phyloP scores from a whole-genome alignment of 2,797 vertebrate genomes.

The Muscicapa striata region DNA sequence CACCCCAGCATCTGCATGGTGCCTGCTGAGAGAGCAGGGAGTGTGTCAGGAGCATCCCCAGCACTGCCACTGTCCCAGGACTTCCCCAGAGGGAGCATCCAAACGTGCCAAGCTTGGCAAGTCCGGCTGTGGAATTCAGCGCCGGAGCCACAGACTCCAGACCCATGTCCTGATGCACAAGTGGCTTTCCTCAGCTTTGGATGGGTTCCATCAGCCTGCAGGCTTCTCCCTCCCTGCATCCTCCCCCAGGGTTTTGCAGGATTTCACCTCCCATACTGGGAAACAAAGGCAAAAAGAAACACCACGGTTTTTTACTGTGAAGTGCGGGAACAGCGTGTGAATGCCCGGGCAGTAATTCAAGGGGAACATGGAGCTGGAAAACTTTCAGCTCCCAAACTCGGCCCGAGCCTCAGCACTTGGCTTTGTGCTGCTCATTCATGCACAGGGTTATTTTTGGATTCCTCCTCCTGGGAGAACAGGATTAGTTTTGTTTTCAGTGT shows the following conservation, averaged over 20 bases:
- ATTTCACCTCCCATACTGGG: neutral
- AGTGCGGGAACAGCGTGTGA: neutral
- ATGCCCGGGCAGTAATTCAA: neutral
- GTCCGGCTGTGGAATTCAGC: rapidly evolving
- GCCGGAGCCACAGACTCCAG: rapidly evolving
- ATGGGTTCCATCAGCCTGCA: neutral
- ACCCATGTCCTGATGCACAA: rapidly evolving
- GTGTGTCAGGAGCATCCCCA: neutral
- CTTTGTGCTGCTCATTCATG: constrained; percentile 34
- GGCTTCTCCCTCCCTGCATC: neutral
- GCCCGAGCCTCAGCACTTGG: neutral
- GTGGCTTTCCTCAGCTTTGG: neutral
- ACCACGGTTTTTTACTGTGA: rapidly evolving
- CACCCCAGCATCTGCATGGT: neutral
- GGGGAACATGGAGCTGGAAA: neutral
- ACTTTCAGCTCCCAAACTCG: neutral
- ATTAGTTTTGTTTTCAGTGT: neutral
- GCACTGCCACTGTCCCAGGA: neutral
- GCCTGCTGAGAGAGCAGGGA: neutral
- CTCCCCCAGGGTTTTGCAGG: neutral
- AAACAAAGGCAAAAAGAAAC: neutral
- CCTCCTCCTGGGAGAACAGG: neutral
- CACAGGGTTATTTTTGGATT: neutral
- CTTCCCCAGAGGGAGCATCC: neutral
- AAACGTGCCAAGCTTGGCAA: rapidly evolving